Conservation (phyloP, 2,888 invertebrate species). For the Scotopteryx bipunctaria region DNA sequence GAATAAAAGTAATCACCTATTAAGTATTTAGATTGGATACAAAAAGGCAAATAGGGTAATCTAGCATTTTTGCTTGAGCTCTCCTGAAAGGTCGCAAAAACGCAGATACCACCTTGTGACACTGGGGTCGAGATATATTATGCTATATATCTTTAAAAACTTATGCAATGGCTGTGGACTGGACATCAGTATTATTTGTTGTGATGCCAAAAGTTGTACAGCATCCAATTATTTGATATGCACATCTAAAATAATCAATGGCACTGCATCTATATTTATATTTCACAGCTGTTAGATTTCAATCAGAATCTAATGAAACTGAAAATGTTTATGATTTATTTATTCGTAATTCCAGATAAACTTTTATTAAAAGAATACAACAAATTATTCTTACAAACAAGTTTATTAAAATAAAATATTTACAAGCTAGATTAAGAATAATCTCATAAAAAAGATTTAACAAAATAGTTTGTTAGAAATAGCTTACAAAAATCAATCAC, state of each 20-base stretch:
- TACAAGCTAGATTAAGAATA: slow-evolving; percentile 53
- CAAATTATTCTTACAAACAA: slow-evolving; percentile 43
- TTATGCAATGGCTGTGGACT: too few species aligned
- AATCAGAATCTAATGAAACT: neutral
- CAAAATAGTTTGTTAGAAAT: slow-evolving; percentile 47
- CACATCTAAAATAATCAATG: slow-evolving; percentile 20
- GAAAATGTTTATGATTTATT: too few species aligned
- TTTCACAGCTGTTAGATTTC: slow-evolving; percentile 14
- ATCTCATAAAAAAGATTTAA: slow-evolving; percentile 53
- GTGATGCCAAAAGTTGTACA: slow-evolving; percentile 7
- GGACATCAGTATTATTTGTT: neutral
- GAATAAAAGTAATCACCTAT: too few species aligned
- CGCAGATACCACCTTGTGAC: too few species aligned
- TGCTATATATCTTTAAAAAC: too few species aligned
- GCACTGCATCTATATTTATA: slow-evolving; percentile 18
- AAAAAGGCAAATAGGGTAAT: too few species aligned
- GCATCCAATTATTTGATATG: slow-evolving; percentile 6
- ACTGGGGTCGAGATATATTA: too few species aligned
- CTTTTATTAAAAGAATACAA: slow-evolving; percentile 4
- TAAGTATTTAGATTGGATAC: too few species aligned
- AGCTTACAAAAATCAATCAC: slow-evolving; percentile 44
- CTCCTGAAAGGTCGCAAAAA: too few species aligned
- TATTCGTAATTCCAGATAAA: too few species aligned
- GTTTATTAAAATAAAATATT: slow-evolving; percentile 62
- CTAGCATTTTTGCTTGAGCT: too few species aligned